These are phyloP conservation scores for Tachysurus fulvidraco DNA, from an alignment of 2,113 vertebrate genomes.

Conservation along the genomic window DNA sequence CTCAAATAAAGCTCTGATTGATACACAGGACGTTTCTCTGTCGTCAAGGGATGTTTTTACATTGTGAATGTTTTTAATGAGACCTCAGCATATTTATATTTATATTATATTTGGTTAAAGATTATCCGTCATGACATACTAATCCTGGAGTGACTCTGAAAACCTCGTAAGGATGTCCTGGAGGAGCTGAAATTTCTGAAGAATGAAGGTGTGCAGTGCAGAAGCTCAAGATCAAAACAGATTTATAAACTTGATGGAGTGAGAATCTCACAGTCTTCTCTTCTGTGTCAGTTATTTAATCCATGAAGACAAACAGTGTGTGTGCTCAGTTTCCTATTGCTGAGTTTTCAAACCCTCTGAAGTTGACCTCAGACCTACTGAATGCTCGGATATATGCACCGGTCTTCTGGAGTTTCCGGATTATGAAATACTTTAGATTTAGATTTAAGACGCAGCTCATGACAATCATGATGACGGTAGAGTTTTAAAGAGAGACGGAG, in stretches of 20 bases:
- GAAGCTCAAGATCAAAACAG: neutral
- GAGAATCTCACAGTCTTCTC: neutral
- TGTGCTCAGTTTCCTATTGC: neutral
- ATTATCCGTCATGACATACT: neutral
- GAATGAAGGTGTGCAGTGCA: neutral
- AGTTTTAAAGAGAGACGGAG: neutral
- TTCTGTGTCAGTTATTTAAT: neutral
- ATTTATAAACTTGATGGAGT: too few species aligned
- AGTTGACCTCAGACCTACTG: neutral
- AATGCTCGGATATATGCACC: neutral
- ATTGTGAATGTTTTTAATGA: neutral
- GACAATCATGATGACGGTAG: neutral
- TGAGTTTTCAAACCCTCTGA: neutral
- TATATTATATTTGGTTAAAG: neutral
- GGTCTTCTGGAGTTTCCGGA: neutral
- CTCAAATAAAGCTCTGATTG: too few species aligned
- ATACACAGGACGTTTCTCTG: too few species aligned
- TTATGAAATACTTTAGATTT: neutral
- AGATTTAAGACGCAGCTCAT: neutral
- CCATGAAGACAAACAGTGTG: neutral
- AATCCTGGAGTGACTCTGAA: neutral
- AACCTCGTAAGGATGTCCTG: neutral
- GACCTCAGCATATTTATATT: neutral
- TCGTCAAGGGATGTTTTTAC: too few species aligned
- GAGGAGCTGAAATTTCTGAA: neutral